phyloP scores from a whole-genome alignment of 2,797 vertebrate species.

The Podarcis lilfordi region DNA sequence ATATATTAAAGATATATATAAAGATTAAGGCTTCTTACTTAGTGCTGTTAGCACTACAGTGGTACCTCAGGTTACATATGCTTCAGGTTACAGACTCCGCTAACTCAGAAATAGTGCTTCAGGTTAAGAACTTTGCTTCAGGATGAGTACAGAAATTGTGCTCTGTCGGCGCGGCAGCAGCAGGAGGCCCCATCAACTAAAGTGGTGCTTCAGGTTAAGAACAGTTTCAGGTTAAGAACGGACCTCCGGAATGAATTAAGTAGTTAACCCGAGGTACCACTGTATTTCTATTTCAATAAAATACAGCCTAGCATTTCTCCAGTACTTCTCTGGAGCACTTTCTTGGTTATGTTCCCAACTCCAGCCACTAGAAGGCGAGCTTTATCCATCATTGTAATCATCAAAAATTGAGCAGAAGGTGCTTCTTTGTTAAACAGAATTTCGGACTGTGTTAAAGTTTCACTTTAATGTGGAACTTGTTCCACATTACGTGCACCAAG shows the following conservation, averaged over 20 bases:
- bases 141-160: too few relatives aligned
- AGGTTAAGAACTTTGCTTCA: too few relatives aligned
- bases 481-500: background rate
- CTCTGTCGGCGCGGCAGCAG: too few relatives aligned
- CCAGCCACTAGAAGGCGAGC: slow-evolving; percentile 13
- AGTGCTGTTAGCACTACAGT: background rate
- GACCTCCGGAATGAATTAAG: too few relatives aligned
- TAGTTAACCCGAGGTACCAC: too few relatives aligned
- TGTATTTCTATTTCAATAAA: background rate
- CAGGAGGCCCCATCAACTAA: too few relatives aligned
- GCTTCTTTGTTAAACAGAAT: background rate
- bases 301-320: background rate
- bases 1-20: background rate
- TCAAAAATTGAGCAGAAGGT: background rate
- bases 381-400: background rate
- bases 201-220: too few relatives aligned
- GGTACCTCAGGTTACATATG: too few relatives aligned
- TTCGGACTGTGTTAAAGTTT: background rate
- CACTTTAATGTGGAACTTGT: background rate
- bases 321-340: background rate
- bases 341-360: background rate
- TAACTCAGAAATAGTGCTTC: too few relatives aligned
- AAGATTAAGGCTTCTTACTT: background rate
- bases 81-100: too few relatives aligned
- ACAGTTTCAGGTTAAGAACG: too few relatives aligned